Conservation (phyloP, 2,113 vertebrate genomes). For the Merops nubicus region DNA sequence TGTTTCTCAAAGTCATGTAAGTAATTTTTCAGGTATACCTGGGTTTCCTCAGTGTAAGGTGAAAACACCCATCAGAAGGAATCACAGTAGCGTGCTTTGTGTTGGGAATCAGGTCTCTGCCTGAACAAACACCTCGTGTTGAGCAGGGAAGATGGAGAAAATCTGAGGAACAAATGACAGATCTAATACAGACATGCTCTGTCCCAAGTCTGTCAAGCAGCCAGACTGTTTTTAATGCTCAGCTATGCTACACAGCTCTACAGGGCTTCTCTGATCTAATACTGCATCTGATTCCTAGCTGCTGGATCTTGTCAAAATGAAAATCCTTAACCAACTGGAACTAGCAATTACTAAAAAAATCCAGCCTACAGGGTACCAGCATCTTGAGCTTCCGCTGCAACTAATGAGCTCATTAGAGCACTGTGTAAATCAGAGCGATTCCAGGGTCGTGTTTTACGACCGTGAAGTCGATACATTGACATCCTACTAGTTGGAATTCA, state of each 20-base stretch:
- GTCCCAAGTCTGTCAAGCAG: background rate
- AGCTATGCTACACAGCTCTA: background rate
- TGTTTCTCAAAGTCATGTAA: background rate
- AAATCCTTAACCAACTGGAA: background rate
- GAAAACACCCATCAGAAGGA: background rate
- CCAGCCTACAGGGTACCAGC: background rate
- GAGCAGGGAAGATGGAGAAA: background rate
- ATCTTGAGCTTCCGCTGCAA: background rate
- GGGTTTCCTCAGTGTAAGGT: background rate
- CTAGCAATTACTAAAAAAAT: background rate
- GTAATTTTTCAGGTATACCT: background rate
- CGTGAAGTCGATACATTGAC: background rate
- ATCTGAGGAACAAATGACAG: background rate
- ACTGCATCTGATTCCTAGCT: background rate
- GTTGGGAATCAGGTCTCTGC: background rate
- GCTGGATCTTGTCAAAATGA: background rate
- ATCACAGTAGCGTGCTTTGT: background rate
- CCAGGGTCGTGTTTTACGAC: background rate
- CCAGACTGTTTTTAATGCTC: background rate
- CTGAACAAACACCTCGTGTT: background rate
- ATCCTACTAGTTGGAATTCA: background rate
- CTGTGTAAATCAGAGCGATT: background rate
- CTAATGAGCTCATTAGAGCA: background rate
- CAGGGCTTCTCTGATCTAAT: background rate
- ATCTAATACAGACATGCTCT: background rate